Evolutionary conservation across 2,113 vertebrate genomes (phyloP).

Genomic region (Pelecanoides urinatrix): DNA sequence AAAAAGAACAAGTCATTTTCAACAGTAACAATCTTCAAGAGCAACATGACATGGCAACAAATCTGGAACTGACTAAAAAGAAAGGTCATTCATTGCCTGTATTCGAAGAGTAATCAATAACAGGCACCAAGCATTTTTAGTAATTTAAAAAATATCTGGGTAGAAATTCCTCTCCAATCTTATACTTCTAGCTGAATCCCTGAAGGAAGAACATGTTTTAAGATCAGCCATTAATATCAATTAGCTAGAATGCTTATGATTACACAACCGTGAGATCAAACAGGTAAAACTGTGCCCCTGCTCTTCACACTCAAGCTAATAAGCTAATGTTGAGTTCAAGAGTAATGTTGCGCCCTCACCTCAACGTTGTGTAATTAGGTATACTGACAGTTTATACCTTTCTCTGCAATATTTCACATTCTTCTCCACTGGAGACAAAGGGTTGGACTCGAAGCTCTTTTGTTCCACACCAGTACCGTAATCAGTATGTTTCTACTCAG

Average conservation of each 20-base stretch:
- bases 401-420: neutral
- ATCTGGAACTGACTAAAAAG: neutral
- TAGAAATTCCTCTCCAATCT: neutral
- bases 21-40: neutral
- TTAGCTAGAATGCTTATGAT: neutral
- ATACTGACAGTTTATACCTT: neutral
- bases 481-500: neutral
- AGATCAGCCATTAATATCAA: neutral
- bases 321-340: neutral
- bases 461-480: neutral
- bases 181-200: neutral
- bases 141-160: neutral
- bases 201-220: neutral
- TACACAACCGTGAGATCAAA: neutral
- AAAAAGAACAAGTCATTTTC: neutral
- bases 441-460: rapidly evolving
- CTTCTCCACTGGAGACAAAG: neutral
- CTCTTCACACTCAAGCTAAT: neutral
- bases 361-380: neutral
- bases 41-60: neutral
- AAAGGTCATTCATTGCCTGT: neutral
- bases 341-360: rapidly evolving
- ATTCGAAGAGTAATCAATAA: neutral
- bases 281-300: neutral
- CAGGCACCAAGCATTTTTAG: neutral